Percentiles rank a stretch among this genome's conserved stretches.
phyloP scores from a whole-genome alignment of 37 sponge, comb jelly and placozoan species.

The Spongilla lacustris region DNA sequence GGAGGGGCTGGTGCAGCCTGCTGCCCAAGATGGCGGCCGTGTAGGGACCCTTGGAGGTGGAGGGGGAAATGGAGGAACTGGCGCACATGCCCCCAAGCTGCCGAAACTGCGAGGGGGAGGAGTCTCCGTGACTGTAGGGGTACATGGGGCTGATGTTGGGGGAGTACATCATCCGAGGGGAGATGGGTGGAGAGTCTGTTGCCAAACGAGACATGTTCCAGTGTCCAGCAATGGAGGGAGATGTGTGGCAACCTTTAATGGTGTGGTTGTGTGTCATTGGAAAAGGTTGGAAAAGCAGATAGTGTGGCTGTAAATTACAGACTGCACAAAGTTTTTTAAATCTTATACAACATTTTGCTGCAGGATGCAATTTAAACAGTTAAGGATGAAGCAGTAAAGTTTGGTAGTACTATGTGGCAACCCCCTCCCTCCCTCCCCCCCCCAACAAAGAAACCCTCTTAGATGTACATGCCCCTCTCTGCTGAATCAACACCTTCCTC shows the following conservation, averaged over 20 bases:
- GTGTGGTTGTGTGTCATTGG: background rate
- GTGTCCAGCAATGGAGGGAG: background rate
- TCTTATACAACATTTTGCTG: no score
- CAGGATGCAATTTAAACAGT: no score
- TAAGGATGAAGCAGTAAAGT: background rate
- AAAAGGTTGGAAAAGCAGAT: no score
- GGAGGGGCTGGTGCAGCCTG: background rate
- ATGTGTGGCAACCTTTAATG: background rate
- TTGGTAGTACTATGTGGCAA: background rate
- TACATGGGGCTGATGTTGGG: conserved; percentile 8
- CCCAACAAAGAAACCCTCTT: background rate
- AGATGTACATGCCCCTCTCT: background rate
- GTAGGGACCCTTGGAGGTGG: background rate
- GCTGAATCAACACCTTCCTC: background rate
- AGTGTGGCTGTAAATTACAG: no score
- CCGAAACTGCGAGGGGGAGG: background rate
- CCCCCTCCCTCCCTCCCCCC: background rate
- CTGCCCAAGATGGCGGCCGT: background rate
- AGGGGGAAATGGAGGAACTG: background rate
- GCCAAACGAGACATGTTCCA: conserved; percentile 28
- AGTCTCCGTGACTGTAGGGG: background rate
- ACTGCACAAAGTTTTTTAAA: no score
- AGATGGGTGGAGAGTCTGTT: conserved; percentile 45
- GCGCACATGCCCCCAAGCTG: background rate
- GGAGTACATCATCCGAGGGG: conserved; percentile 27